A percentile compares a stretch with the other conserved stretches of the same genome.
Conservation (phyloP, 2,113 vertebrate species). For the Apistogramma diplotaenia region DNA sequence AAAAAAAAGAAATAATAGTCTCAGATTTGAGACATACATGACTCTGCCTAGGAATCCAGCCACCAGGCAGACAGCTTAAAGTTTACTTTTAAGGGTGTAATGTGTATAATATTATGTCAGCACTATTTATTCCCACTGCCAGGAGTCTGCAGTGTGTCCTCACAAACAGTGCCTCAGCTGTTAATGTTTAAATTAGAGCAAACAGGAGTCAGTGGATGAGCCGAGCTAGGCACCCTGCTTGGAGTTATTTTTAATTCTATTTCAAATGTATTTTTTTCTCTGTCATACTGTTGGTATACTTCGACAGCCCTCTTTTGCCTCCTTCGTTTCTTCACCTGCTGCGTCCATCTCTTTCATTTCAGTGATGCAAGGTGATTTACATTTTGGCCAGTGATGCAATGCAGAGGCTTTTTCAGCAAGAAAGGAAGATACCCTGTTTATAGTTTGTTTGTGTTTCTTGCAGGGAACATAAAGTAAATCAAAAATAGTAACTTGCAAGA, state of each 20-base stretch:
- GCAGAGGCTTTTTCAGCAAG: not conserved
- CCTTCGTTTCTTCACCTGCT: not conserved
- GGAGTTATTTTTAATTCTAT: constrained; percentile 44
- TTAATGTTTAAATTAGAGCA: constrained; percentile 51
- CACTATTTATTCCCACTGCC: constrained; percentile 40
- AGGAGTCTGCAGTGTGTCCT: constrained; percentile 33
- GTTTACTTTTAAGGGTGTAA: constrained; percentile 36
- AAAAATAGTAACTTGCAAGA: not conserved
- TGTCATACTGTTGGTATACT: not conserved
- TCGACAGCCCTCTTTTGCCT: not conserved
- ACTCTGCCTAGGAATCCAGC: not conserved
- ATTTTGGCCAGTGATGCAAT: constrained; percentile 24
- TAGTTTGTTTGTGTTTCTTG: not conserved
- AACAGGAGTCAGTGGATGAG: constrained; percentile 39
- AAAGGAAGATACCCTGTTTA: not conserved
- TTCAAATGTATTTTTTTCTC: not conserved
- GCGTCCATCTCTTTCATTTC: not conserved
- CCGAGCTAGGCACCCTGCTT: not conserved
- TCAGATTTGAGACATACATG: constrained; percentile 41
- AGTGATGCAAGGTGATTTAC: not conserved
- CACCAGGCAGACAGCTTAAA: constrained; percentile 17
- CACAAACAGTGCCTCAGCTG: constrained; percentile 35
- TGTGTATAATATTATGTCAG: constrained; percentile 50
- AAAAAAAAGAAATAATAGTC: constrained; percentile 27
- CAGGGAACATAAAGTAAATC: not conserved